Evolutionary conservation across 1,140 invertebrate genomes (phyloP).

Genomic region (Ceratina australensis): DNA sequence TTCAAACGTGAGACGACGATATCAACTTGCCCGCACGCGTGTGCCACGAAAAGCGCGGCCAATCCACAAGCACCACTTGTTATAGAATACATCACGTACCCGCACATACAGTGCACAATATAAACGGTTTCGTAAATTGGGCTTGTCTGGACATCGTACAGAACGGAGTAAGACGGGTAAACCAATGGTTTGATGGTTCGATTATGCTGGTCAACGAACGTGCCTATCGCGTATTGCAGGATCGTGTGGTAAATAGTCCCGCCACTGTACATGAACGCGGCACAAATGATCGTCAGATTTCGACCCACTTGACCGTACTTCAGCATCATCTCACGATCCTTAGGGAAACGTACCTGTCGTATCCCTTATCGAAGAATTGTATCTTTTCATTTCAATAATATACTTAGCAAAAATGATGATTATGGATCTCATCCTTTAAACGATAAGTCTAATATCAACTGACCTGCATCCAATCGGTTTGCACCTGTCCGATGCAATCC

Average conservation of each 20-base stretch:
- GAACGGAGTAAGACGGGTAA: constrained; percentile 38
- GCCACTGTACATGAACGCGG: constrained; percentile 49
- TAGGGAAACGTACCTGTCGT: constrained; percentile 28
- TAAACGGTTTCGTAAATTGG: too few relatives aligned
- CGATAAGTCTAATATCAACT: too few relatives aligned
- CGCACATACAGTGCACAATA: too few relatives aligned
- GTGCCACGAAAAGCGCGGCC: constrained; percentile 49
- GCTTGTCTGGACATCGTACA: too few relatives aligned
- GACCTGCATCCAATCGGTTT: background rate
- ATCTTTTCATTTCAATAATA: too few relatives aligned
- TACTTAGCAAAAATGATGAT: too few relatives aligned
- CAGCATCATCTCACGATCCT: constrained; percentile 40
- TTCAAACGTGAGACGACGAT: constrained; percentile 47
- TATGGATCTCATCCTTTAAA: too few relatives aligned
- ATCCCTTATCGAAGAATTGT: too few relatives aligned
- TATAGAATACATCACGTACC: constrained; percentile 25
- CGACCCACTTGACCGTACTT: constrained; percentile 47
- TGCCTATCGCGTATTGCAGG: constrained; percentile 10
- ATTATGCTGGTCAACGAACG: constrained; percentile 34
- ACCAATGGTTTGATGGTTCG: constrained; percentile 45
- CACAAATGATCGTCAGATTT: constrained; percentile 43
- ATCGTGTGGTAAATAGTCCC: constrained; percentile 40
- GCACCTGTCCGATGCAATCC: background rate
- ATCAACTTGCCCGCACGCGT: constrained; percentile 58
- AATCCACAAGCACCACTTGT: constrained; percentile 43